These are phyloP conservation scores for Habropoda laboriosa DNA, from an alignment of 1,140 invertebrate genomes.

Conservation along the genomic window DNA sequence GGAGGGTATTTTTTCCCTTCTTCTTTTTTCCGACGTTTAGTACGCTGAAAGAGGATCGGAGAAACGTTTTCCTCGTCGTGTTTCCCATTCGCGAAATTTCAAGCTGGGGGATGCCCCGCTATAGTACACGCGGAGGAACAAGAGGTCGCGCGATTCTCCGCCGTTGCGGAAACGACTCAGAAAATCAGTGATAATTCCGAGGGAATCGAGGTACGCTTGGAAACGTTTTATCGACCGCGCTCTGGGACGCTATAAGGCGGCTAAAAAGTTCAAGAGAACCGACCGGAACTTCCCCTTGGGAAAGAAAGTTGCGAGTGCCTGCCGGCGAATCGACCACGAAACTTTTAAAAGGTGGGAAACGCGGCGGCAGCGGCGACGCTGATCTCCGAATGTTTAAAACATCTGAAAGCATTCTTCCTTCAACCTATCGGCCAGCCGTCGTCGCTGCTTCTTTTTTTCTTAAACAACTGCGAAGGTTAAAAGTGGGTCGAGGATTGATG, in stretches of 20 bases:
- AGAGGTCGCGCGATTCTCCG: no score
- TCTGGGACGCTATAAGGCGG: conserved; percentile 1
- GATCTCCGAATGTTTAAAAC: conserved; percentile 20
- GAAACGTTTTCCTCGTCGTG: no score
- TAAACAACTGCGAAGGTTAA: not conserved
- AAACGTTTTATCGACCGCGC: conserved; percentile 28
- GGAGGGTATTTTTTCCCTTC: no score
- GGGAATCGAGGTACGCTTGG: not conserved
- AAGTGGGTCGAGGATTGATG: not conserved
- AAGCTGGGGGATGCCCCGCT: not conserved
- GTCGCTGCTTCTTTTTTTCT: not conserved
- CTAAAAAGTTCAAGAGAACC: conserved; percentile 34
- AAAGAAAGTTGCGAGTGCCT: conserved; percentile 21
- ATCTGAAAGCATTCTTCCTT: not conserved
- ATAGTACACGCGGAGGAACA: no score
- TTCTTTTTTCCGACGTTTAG: no score
- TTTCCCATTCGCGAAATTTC: not conserved
- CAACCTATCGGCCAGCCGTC: no score
- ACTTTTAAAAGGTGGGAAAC: conserved; percentile 28
- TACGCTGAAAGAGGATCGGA: no score
- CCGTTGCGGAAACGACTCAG: not conserved
- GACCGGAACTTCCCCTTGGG: conserved; percentile 13
- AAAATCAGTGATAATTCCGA: conserved; percentile 31
- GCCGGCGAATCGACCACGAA: conserved; percentile 11
- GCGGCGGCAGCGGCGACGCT: no score